Base-by-base conservation (phyloP, 2,797 vertebrate species). In the Crypturellus tataupa region DNA sequence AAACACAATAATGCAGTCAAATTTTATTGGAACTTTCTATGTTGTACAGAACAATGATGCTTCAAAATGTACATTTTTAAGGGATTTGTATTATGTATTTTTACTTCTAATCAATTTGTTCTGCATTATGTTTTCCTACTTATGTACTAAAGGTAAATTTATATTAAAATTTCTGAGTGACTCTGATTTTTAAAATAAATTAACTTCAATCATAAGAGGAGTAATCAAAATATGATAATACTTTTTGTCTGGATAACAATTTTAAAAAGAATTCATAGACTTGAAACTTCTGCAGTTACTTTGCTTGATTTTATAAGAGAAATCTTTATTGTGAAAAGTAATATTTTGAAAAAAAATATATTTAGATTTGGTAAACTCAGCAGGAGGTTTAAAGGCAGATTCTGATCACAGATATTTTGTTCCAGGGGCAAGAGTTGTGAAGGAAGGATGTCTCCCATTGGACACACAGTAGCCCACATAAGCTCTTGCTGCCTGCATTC, bases 341-440 rank as follows among this genome's bases (percentile, higher is more conserved):
- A 7, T 8, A 33, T 44, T 24, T 82, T 59, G 27, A 6, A 47
- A 44, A 44, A 51, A 77, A 63, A 73, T 82, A 31, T 21, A n/a
- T 67, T 84, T 44, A 25, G 29, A 9, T 20, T 1, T 5, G 7
- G 12, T 51, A 63, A 87, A 73, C 21, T 17, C 10, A 65, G 37
- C 39, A 40, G 39, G 27, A 59, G 24, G 21, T 56, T 91, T 37
- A 77, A 86, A 80, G 73, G n/a, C 68, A 56, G 33, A 33, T 76
- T 90, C 63, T 93, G 17, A 95, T 65, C 12, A 35, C 20, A 55
- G 46, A 20, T 72, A 9, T 18, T 94, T 89, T 97, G 60, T 97
- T 98, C 85, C 96, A 98, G 98, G 95, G 70, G 68, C 95, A 95
- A 94, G 94, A 96, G 65, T 51, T 94, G 3, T 95, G 94, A 97